Base-by-base conservation (phyloP, 2,797 vertebrate genomes). In the Myripristis murdjan region DNA sequence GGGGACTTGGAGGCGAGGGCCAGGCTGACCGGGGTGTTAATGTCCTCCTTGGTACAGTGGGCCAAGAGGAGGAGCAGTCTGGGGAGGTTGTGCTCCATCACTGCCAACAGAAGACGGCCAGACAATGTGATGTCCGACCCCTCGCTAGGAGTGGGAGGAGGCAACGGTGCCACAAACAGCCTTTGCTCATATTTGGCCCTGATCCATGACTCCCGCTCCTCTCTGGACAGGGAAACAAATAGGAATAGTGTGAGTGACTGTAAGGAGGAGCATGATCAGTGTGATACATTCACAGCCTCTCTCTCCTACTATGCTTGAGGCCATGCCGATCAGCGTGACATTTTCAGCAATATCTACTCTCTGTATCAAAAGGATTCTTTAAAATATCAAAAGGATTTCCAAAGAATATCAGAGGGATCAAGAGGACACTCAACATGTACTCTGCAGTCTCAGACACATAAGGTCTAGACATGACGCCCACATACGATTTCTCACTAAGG, bases 181-280 rank as follows among this genome's bases (percentile, higher is more conserved):
- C 95, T 93, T 91, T 98, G 97, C 91, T 98, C 97, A 10, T 99
- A 99, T 75, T 99, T 99, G 72, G 97, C 97, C 8, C 97, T 92
- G 73, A 98, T 97, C 97, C 97, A 98, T 0, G 95, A 94, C 73
- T 98, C 97, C 1, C 96, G 92, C 78, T 98, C 97, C 89, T 98
- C 97, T 70, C 97, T 98, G 79, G 57, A 70, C 41, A 64, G 18
- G 70, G 12, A 71, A 64, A 58, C 15, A 37, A n/a, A 12, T 15
- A 11, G 31, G 22, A 67, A 18, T 20, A 24, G 18, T 15, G 15
- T 31, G 10, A 35, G 54, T 31, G 41, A 12, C 44, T 15, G 28
- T 12, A 23, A 55, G 41, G 35, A 1, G 48, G 35, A n/a, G 14
- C 63, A 52, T 43, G 33, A 63, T 47, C 23, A 60, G 16, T 20